Evolutionary conservation across 2,113 vertebrate species (phyloP).

Genomic region (Puntigrus tetrazona): DNA sequence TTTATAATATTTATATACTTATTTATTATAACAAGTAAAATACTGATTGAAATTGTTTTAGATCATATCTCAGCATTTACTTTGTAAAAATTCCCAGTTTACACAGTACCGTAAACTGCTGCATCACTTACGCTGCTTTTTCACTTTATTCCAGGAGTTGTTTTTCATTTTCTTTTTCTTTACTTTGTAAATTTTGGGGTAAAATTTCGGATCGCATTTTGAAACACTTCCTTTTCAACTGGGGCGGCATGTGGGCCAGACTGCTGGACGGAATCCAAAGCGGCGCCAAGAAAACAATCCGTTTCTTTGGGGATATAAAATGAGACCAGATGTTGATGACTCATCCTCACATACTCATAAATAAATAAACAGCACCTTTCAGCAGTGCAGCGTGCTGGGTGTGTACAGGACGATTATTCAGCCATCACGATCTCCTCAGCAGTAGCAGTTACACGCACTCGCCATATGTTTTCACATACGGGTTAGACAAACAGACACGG

Average conservation of each 20-base stretch:
- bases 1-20: too few species aligned
- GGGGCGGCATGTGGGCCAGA: constrained; percentile 62
- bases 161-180: background rate
- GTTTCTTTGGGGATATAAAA: constrained; percentile 50
- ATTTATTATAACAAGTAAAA: too few species aligned
- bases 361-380: constrained; percentile 17
- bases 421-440: background rate
- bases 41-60: background rate
- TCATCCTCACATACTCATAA: constrained; percentile 24
- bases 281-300: background rate
- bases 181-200: background rate
- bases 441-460: background rate
- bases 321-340: constrained; percentile 63
- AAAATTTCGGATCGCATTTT: background rate
- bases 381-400: background rate
- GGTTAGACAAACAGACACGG: background rate
- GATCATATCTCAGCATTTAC: background rate
- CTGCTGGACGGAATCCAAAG: constrained; percentile 55
- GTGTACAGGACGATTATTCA: constrained; percentile 1
- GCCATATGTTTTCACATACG: constrained; percentile 3
- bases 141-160: background rate
- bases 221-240: background rate
- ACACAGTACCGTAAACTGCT: too few species aligned
- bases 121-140: too few species aligned
- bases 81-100: too few species aligned